Evolutionary conservation across 2,113 vertebrate species (phyloP).

Genomic region (Chelonoidis abingdonii): DNA sequence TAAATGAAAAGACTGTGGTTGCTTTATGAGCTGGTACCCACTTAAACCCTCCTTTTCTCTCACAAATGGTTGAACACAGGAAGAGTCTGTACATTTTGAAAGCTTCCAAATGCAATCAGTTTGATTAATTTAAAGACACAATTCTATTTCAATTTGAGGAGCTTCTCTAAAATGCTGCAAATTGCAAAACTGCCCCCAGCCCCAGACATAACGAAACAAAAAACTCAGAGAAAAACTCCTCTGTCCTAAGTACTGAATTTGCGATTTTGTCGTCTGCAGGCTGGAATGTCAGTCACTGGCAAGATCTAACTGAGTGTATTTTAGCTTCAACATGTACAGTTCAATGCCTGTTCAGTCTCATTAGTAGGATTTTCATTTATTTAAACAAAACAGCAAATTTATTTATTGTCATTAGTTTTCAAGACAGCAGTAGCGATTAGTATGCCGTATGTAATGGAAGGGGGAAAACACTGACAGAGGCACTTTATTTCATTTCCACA

Average conservation of each 20-base stretch:
- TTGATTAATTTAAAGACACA: constrained; percentile 17
- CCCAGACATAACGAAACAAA: constrained; percentile 41
- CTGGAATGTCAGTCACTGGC: not conserved
- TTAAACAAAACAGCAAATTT: not conserved
- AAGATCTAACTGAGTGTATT: not conserved
- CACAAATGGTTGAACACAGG: not conserved
- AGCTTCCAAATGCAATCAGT: not conserved
- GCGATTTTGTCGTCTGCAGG: constrained; percentile 27
- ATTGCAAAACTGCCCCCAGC: constrained; percentile 5
- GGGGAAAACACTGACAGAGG: not conserved
- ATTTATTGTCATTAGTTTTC: not conserved
- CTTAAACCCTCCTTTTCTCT: constrained; percentile 46
- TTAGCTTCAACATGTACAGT: not conserved
- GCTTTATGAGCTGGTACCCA: constrained; percentile 36
- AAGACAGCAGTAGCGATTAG: not conserved
- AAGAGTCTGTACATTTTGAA: constrained; percentile 49
- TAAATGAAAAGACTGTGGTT: constrained; percentile 42
- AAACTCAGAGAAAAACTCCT: constrained; percentile 34
- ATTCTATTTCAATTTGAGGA: constrained; percentile 21
- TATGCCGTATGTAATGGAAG: not conserved
- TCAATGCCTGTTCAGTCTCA: not conserved
- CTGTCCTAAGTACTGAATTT: constrained; percentile 74
- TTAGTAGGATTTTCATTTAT: not conserved
- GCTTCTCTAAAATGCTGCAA: constrained; percentile 31
- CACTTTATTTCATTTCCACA: not conserved